Base-by-base conservation (phyloP, 2,797 vertebrate genomes). In the Menidia menidia region DNA sequence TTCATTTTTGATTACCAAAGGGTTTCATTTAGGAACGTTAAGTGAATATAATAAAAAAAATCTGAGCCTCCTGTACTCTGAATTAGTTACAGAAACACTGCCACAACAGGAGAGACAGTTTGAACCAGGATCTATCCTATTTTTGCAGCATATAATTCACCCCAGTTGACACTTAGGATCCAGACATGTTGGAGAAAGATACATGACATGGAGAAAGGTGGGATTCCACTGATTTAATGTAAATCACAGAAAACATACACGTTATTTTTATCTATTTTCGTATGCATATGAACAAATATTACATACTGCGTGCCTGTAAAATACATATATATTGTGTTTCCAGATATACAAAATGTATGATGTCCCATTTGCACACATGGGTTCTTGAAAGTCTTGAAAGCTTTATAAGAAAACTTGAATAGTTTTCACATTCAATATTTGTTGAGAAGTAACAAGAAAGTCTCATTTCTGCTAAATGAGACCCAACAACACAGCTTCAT, bases 221-320 rank as follows among this genome's bases (percentile, higher is more conserved):
- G n/a, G 30, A 1, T 30, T 30, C 25, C 47, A 42, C 31, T 60
- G 19, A 35, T 31, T 56, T 57, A 15, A 39, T 61, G n/a, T 18
- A n/a, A 73, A 1, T 16, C 3, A 33, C 19, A 14, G 14, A 25
- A 60, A 15, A 57, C 45, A 64, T 64, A 53, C 1, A 15, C 6
- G 6, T 39, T 39, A 7, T 41, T 9, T 14, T 33, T 30, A 3
- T 41, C 56, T 19, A 42, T 32, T 42, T 14, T 41, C 5, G 18
- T n/a, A 42, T 39, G 33, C 4, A 56, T 65, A 31, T 54, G 13
- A 8, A 60, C 54, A 43, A 30, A 58, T 12, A 64, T 54, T 42
- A n/a, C 39, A 59, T 43, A n/a, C 14, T 33, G 13, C 13, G 7
- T 43, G 39, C 51, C 11, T 56, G 25, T 14, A 68, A 60, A 45